These are phyloP conservation scores for Orbicella faveolata DNA, from an alignment of 64 coral and sea anemone genomes.

Conservation along the genomic window DNA sequence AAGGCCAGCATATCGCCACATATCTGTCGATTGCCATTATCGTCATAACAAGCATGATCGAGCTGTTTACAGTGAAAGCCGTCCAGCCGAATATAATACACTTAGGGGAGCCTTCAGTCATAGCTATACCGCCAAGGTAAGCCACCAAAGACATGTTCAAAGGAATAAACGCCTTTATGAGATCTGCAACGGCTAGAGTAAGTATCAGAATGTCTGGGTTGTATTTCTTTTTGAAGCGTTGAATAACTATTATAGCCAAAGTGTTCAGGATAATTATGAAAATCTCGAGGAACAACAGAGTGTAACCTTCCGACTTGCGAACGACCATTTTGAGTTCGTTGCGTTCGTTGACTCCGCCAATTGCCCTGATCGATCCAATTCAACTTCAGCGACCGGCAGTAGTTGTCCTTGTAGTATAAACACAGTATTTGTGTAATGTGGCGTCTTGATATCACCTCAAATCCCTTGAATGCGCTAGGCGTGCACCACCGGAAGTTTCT, in stretches of 20 bases:
- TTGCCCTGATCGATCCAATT: background rate
- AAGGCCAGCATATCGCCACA: slow-evolving; percentile 73
- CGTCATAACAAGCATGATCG: slow-evolving; percentile 68
- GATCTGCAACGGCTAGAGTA: slow-evolving; percentile 54
- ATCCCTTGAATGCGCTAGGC: background rate
- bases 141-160: slow-evolving; percentile 55
- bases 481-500: slow-evolving; percentile 5
- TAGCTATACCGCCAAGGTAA: slow-evolving; percentile 45
- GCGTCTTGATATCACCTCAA: background rate
- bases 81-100: slow-evolving; percentile 67
- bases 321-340: slow-evolving; percentile 20
- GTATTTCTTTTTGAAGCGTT: slow-evolving; percentile 68
- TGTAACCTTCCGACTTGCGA: slow-evolving; percentile 10
- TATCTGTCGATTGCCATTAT: slow-evolving; percentile 74
- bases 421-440: background rate
- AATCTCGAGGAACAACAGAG: slow-evolving; percentile 42
- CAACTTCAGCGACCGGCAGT: background rate
- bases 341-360: background rate
- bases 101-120: background rate
- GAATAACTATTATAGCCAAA: slow-evolving; percentile 52
- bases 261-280: slow-evolving; percentile 52
- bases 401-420: background rate
- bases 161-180: slow-evolving; percentile 62
- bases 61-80: slow-evolving; percentile 56
- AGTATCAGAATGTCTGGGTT: slow-evolving; percentile 75